phyloP scores from a whole-genome alignment of 2,113 vertebrate species.

The Chaetorhynchus papuensis region DNA sequence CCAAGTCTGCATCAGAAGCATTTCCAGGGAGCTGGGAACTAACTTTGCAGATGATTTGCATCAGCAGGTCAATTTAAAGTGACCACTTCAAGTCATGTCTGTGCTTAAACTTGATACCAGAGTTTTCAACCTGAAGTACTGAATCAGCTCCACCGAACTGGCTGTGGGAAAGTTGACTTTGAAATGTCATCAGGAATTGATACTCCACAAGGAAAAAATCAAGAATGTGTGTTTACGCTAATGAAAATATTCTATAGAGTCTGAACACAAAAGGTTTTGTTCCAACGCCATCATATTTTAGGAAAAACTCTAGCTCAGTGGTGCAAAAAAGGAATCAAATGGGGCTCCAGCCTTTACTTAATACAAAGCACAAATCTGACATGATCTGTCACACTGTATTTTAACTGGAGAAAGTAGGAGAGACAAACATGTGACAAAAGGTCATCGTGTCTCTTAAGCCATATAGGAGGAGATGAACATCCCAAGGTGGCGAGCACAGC shows the following conservation, averaged over 20 bases:
- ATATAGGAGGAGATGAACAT: background rate
- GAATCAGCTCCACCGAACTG: background rate
- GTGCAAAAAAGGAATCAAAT: background rate
- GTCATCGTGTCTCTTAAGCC: background rate
- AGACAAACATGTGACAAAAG: background rate
- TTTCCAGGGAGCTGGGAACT: background rate
- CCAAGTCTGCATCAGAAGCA: background rate
- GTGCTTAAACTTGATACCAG: background rate
- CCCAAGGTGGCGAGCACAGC: background rate
- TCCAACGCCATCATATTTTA: conserved; percentile 16
- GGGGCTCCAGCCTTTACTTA: background rate
- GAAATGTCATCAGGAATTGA: background rate
- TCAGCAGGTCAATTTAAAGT: background rate
- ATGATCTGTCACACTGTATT: background rate
- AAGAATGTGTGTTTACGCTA: background rate
- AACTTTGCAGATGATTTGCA: background rate
- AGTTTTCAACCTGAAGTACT: background rate
- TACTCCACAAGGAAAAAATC: background rate
- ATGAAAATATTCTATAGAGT: conserved; percentile 31
- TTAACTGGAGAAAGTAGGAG: background rate
- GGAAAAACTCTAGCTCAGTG: background rate
- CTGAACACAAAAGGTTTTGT: background rate
- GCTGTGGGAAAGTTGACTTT: background rate
- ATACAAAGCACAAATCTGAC: background rate
- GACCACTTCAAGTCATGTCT: no score